A percentile compares a stretch with the other conserved stretches of the same genome.
phyloP scores from a whole-genome alignment of 2,113 vertebrate genomes.

The Ondatra zibethicus region DNA sequence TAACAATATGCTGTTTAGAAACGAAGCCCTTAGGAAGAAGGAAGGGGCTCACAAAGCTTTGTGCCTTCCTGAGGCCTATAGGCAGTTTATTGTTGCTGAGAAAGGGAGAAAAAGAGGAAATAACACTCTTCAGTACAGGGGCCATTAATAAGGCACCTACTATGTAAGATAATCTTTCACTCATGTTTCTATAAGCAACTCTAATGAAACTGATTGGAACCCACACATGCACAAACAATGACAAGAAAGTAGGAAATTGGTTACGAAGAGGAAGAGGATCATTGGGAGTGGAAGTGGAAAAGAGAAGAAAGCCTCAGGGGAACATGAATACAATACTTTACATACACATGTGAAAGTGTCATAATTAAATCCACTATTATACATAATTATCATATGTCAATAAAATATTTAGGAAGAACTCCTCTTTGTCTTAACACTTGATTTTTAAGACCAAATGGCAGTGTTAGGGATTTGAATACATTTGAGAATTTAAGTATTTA shows the following conservation, averaged over 20 bases:
- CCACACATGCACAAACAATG: too few relatives aligned
- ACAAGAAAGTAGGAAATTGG: not conserved
- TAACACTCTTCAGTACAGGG: not conserved
- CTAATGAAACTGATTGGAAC: not conserved
- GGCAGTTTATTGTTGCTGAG: not conserved
- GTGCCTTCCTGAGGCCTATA: not conserved
- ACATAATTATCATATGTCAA: not conserved
- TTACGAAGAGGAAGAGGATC: not conserved
- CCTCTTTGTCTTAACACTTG: slow-evolving; percentile 55
- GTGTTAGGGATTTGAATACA: slow-evolving; percentile 56
- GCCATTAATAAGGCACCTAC: not conserved
- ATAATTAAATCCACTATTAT: not conserved
- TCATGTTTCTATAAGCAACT: not conserved
- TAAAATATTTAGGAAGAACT: slow-evolving; percentile 38
- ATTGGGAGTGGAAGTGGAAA: not conserved
- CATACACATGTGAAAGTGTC: not conserved
- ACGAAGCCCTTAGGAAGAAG: not conserved
- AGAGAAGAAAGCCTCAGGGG: not conserved
- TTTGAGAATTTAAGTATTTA: slow-evolving; percentile 49
- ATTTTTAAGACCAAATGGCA: slow-evolving; percentile 52
- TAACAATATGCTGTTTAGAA: slow-evolving; percentile 51
- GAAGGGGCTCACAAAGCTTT: not conserved
- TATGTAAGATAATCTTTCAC: not conserved
- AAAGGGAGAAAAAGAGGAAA: too few relatives aligned
- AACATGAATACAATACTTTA: not conserved